Evolutionary conservation across 1,140 invertebrate species (phyloP), one percentile per base, ranked within the genome.

Genomic region (Zaprionus camerounensis): DNA sequence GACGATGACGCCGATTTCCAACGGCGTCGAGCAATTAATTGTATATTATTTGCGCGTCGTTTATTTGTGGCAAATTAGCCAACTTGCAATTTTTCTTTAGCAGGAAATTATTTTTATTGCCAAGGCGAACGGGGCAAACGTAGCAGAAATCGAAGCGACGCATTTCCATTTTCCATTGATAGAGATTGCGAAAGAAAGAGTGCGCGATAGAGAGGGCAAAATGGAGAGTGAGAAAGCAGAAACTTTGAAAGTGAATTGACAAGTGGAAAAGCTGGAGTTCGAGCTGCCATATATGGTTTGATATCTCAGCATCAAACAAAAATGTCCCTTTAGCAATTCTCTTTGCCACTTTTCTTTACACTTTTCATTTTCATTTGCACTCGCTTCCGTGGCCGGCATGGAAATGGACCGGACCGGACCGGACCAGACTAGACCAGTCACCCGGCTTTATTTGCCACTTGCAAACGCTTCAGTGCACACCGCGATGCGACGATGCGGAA

Each of bases 11-110:
- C 53, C 62, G 55, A 78, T 61, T 80, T 80, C 56, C 76, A 61
- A 76, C 64, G 68, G 67, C 76, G 71, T 78, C 78, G 70, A 73
- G 67, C 86, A 82, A 90, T 88, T 88, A 88, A 88, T 88, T 88
- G 85, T 90, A 88, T 90, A 88, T 88, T 88, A 88, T 88, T 88
- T 88, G 68, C 79, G 75, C 81, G 85, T 88, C 85, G 85, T 82
- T 88, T 88, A 88, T 82, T 85, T 88, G 74, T 82, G 63, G 76
- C 85, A 88, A 88, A 88, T 88, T 88, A 88, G 85, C 81, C 81
- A 77, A 90, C 67, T 77, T 85, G 85, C 85, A 90, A 88, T 90
- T 88, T 88, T 90, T 88, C 86, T 82, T 56, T 51, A 88, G 55
- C 86, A 85, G 78, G 69, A 88, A 88, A 88, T 88, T 81, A 88